These are phyloP conservation scores for Ifrita kowaldi DNA, from an alignment of 2,113 vertebrate species.

Conservation along the genomic window DNA sequence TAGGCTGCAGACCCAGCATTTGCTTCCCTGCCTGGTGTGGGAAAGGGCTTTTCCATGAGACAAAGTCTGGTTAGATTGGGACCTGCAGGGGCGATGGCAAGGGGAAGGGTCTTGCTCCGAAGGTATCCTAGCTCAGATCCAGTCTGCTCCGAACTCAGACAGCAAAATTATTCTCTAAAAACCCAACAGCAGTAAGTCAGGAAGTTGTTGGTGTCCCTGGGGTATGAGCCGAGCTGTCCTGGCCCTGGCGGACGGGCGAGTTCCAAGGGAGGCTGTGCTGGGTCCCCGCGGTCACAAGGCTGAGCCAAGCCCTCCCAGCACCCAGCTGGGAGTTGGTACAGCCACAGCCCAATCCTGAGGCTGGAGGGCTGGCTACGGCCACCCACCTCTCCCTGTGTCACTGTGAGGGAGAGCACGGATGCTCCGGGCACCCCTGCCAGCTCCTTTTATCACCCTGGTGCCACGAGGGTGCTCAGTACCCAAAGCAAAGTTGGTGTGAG, in stretches of 20 bases:
- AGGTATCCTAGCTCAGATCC: neutral
- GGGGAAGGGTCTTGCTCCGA: neutral
- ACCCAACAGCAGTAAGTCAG: neutral
- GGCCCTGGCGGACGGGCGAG: rapidly evolving
- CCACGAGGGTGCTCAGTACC: neutral
- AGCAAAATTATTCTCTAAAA: neutral
- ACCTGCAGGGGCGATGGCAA: neutral
- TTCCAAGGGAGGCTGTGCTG: neutral
- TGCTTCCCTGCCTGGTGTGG: rapidly evolving
- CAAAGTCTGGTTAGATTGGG: neutral
- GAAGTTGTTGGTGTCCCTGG: neutral
- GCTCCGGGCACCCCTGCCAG: neutral
- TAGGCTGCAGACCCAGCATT: neutral
- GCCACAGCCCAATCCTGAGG: neutral
- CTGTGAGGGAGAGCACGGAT: neutral
- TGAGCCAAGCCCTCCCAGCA: neutral
- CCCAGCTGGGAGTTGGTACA: rapidly evolving
- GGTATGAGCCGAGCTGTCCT: neutral
- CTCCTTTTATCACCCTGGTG: neutral
- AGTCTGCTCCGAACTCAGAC: neutral
- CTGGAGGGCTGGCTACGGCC: rapidly evolving
- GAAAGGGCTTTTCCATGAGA: neutral
- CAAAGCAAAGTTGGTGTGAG: neutral
- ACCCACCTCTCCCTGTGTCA: neutral
- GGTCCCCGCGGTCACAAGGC: rapidly evolving